A percentile compares a stretch with the other conserved stretches of the same genome.
Conservation (phyloP, 2,113 vertebrate species). For the Lates calcarifer region DNA sequence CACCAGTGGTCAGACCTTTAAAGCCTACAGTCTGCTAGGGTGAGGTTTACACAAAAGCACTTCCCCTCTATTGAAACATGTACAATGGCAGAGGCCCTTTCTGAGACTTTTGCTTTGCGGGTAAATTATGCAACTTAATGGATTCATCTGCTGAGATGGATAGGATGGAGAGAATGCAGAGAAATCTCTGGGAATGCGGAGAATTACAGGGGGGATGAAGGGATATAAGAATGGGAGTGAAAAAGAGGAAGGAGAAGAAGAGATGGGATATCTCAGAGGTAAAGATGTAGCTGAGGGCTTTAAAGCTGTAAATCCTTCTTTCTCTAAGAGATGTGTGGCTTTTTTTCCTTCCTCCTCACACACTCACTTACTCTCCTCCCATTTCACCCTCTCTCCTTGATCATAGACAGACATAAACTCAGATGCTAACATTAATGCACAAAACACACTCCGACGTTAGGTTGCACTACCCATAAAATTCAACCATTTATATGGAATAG, state of each 20-base stretch:
- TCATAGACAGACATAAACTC: slow-evolving; percentile 36
- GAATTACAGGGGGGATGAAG: slow-evolving; percentile 68
- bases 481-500: slow-evolving; percentile 38
- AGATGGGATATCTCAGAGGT: slow-evolving; percentile 70
- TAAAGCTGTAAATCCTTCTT: slow-evolving; percentile 72
- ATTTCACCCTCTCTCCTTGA: neutral
- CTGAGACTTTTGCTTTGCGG: slow-evolving; percentile 66
- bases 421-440: slow-evolving; percentile 48
- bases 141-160: slow-evolving; percentile 68
- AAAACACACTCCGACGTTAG: slow-evolving; percentile 42
- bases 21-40: slow-evolving; percentile 56
- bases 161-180: slow-evolving; percentile 51
- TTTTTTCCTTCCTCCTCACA: slow-evolving; percentile 23
- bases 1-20: slow-evolving; percentile 59
- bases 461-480: slow-evolving; percentile 43
- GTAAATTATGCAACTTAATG: slow-evolving; percentile 80
- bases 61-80: slow-evolving; percentile 66
- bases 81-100: slow-evolving; percentile 66
- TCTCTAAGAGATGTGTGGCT: slow-evolving; percentile 51
- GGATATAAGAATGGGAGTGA: slow-evolving; percentile 55
- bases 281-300: slow-evolving; percentile 69
- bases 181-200: slow-evolving; percentile 71
- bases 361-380: slow-evolving; percentile 8
- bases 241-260: slow-evolving; percentile 47
- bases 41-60: slow-evolving; percentile 70